These are phyloP conservation scores for Drosophila insularis DNA, from an alignment of 1,140 invertebrate genomes.

Conservation along the genomic window DNA sequence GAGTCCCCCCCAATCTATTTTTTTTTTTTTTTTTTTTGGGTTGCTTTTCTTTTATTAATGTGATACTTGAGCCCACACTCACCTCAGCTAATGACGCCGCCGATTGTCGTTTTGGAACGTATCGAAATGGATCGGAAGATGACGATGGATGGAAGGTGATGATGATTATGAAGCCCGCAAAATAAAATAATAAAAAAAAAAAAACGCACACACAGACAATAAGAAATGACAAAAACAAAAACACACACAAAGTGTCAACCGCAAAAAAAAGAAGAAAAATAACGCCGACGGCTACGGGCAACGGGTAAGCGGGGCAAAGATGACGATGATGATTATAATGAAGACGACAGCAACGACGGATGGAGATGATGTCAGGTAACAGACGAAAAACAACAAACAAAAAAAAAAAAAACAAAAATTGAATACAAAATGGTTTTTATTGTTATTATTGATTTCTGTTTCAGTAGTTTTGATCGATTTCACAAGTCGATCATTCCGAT, in stretches of 20 bases:
- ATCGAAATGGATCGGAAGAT: neutral
- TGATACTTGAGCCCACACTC: neutral
- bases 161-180: constrained; percentile 5
- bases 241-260: constrained; percentile 45
- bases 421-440: neutral
- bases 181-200: neutral
- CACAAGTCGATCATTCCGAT: neutral
- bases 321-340: constrained; percentile 27
- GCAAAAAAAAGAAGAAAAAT: constrained; percentile 47
- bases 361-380: constrained; percentile 61
- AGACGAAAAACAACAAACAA: neutral
- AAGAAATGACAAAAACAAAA: constrained; percentile 31
- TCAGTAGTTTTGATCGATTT: neutral
- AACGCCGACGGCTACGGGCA: constrained; percentile 26
- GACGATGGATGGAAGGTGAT: neutral
- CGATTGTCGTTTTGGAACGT: too few relatives aligned
- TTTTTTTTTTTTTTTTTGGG: too few relatives aligned
- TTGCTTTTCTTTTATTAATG: too few relatives aligned
- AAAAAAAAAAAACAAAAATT: neutral
- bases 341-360: neutral
- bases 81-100: neutral
- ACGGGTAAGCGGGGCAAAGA: neutral
- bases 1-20: too few relatives aligned
- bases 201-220: constrained; percentile 25
- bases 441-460: neutral